These are phyloP conservation scores for Rapana venosa DNA, from an alignment of 2,888 invertebrate genomes.

Conservation along the genomic window DNA sequence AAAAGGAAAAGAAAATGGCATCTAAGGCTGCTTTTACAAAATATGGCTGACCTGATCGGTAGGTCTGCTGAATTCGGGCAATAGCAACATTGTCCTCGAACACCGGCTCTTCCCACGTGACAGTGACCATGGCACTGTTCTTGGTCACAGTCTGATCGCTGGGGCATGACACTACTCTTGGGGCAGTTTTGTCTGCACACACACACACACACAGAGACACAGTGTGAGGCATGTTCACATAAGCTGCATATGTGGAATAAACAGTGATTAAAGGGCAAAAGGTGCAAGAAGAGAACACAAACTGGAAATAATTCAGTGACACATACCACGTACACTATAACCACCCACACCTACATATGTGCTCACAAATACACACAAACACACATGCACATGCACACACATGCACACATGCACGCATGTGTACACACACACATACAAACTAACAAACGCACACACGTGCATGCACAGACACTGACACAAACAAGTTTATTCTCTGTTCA, in stretches of 20 bases:
- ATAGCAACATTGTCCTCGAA: conserved; percentile 63
- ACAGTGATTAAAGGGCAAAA: too few species aligned
- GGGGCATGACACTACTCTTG: conserved; percentile 64
- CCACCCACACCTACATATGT: too few species aligned
- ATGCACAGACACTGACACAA: conserved; percentile 43
- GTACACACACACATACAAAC: neutral
- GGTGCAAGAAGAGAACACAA: too few species aligned
- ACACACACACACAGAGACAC: neutral
- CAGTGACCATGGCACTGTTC: conserved; percentile 54
- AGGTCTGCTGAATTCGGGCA: conserved; percentile 59
- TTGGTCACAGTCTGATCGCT: conserved; percentile 54
- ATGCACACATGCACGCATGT: neutral
- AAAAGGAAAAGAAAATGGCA: too few species aligned
- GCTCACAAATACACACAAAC: neutral
- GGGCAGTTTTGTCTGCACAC: conserved; percentile 62
- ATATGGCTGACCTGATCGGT: conserved; percentile 58
- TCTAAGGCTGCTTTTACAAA: too few species aligned
- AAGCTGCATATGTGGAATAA: too few species aligned
- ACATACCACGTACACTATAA: too few species aligned
- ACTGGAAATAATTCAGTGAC: too few species aligned
- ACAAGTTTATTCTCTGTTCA: neutral
- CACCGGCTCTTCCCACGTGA: conserved; percentile 65
- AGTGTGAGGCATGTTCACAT: too few species aligned
- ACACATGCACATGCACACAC: neutral
- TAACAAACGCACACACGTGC: too few species aligned